Percentiles rank a stretch among this genome's conserved stretches.
Evolutionary conservation across 2,888 invertebrate genomes (phyloP).

Genomic region (Drosophila setosimentum): DNA sequence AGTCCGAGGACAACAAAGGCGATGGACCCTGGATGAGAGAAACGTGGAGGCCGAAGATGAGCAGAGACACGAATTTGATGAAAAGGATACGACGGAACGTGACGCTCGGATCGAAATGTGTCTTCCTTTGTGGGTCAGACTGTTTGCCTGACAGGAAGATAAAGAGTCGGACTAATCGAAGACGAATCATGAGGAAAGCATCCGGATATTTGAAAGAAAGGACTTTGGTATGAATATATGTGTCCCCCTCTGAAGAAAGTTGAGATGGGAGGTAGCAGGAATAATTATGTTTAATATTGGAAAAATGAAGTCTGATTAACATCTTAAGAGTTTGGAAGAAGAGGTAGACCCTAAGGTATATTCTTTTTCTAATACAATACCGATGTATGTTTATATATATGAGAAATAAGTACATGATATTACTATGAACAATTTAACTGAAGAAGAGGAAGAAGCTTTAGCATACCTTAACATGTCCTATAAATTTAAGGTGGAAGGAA

Average conservation of each 20-base stretch:
- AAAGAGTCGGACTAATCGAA: background rate
- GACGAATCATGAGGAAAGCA: background rate
- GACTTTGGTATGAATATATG: background rate
- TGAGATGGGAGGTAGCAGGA: background rate
- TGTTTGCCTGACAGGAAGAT: slow-evolving; percentile 1
- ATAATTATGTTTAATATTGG: background rate
- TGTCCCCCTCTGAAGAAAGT: background rate
- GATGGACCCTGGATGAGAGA: slow-evolving; percentile 13
- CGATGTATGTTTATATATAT: background rate
- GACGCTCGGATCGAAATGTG: slow-evolving; percentile 31
- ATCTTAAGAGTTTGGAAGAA: background rate
- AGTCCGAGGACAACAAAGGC: slow-evolving; percentile 45
- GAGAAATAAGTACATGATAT: background rate
- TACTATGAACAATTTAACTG: background rate
- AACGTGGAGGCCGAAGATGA: slow-evolving; percentile 13
- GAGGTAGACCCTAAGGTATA: background rate
- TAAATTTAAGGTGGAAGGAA: background rate
- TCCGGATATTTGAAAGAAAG: background rate
- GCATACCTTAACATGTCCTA: background rate
- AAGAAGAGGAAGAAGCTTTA: background rate
- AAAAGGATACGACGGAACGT: slow-evolving; percentile 68
- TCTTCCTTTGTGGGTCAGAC: slow-evolving; percentile 58
- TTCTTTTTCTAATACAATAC: background rate
- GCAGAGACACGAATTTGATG: slow-evolving; percentile 53
- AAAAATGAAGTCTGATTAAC: background rate